Evolutionary conservation across 2,113 vertebrate species (phyloP), one percentile per base, ranked within the genome.

Genomic region (Chaetodon trifascialis): DNA sequence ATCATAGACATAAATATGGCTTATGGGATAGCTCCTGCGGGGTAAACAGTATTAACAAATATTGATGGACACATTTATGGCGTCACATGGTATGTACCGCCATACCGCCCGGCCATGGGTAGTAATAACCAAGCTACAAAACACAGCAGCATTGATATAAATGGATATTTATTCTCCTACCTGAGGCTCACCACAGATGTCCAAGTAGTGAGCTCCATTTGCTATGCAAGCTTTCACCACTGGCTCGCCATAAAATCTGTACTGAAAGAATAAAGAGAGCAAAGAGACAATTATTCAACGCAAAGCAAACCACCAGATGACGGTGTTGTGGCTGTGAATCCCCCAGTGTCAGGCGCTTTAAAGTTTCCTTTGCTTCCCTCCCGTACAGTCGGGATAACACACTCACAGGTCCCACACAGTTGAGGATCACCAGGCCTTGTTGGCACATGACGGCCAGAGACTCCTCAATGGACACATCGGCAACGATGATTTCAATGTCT

Each of bases 171-270:
- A 1, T 72, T 8, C 2, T n/a, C 19, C 7, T 95, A 97, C 97
- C 95, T 98, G 96, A 55, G 97, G 97, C 76, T 98, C 97, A 78
- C 97, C 97, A 84, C 91, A 95, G 90, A 99, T 96, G 82, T 97
- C 97, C 11, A 99, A 84, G 86, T 83, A 97, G 88, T 95, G 97
- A 36, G 97, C 89, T 86, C 96, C 97, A 79, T 97, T 98, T 90
- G 97, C 96, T 83, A 98, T 70, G 75, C 97, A 97, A 16, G 97
- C 96, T 92, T 96, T 95, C 25, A 98, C 95, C 52, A 98, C 95
- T 8, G 96, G 95, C 73, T 98, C 97, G 9, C 97, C 97, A 86
- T 95, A 97, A 94, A 98, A 97, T 16, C 97, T 95, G 84, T 97
- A 98, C 97, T 98, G 25, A 60, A 54, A 46, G 38, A 21, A 75